Percentiles rank a stretch among this genome's conserved stretches.
Conservation (phyloP, 2,113 vertebrate species). For the Cranoglanis bouderius region DNA sequence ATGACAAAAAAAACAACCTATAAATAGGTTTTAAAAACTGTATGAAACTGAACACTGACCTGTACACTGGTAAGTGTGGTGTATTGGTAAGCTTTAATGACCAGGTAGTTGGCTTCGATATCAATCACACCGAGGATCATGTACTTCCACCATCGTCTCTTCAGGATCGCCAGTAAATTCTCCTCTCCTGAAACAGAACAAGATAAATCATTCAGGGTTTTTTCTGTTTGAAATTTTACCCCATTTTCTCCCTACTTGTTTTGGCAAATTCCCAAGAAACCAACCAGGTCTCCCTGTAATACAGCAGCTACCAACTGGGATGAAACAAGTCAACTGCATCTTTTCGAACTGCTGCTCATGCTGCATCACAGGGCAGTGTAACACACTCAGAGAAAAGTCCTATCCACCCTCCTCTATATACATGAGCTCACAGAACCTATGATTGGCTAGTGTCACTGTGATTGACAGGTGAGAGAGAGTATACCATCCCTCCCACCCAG, state of each 20-base stretch:
- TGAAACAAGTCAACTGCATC: not conserved
- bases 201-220: not conserved
- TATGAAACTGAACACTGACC: constrained; percentile 69
- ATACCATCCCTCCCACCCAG: not conserved
- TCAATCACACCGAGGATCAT: constrained; percentile 94
- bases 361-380: not conserved
- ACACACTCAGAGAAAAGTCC: not conserved
- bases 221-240: no score
- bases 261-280: not conserved
- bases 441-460: not conserved
- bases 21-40: not conserved
- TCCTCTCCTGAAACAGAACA: constrained; percentile 82
- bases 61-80: constrained; percentile 93
- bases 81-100: constrained; percentile 95
- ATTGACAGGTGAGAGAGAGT: not conserved
- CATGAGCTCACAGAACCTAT: not conserved
- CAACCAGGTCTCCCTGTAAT: no score
- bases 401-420: not conserved
- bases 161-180: constrained; percentile 92
- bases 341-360: not conserved
- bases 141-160: constrained; percentile 96
- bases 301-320: not conserved
- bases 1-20: not conserved
- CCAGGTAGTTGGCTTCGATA: constrained; percentile 94
- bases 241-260: not conserved